A percentile compares a stretch with the other conserved stretches of the same genome.
These are phyloP conservation scores for Procambarus clarkii DNA, from an alignment of 1,140 invertebrate species.

Conservation along the genomic window DNA sequence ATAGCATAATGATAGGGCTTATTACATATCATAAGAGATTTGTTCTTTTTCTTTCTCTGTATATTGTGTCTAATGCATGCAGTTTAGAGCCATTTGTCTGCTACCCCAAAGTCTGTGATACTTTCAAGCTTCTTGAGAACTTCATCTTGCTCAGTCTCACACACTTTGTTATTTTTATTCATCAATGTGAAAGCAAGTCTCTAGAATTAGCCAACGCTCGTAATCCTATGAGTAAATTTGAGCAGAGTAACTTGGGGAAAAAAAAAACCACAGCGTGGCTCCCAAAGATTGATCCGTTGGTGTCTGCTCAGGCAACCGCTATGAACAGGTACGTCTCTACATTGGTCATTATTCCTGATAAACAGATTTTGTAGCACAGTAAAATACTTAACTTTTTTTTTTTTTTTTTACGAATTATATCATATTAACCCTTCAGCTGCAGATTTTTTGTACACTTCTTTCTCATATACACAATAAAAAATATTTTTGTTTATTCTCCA, in stretches of 20 bases:
- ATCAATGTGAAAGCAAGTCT: background rate
- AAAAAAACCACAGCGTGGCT: background rate
- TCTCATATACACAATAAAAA: no score
- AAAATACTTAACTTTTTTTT: no score
- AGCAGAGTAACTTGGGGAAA: background rate
- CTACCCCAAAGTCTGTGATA: conserved; percentile 42
- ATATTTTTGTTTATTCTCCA: no score
- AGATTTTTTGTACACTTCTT: no score
- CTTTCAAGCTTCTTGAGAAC: conserved; percentile 21
- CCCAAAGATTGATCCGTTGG: background rate
- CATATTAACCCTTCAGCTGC: no score
- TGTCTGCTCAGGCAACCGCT: background rate
- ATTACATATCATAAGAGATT: conserved; percentile 30
- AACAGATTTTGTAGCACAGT: background rate
- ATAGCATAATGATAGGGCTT: conserved; percentile 19
- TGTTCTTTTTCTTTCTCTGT: background rate
- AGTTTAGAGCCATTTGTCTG: conserved; percentile 29
- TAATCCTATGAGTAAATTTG: background rate
- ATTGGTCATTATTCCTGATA: background rate
- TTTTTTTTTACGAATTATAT: no score
- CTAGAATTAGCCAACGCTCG: background rate
- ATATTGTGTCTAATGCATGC: conserved; percentile 21
- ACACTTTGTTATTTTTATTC: conserved; percentile 1
- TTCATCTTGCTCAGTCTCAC: background rate
- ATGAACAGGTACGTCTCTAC: background rate